These are phyloP conservation scores for Scomberomorus guttatus DNA, from an alignment of 2,797 vertebrate genomes.

Conservation along the genomic window DNA sequence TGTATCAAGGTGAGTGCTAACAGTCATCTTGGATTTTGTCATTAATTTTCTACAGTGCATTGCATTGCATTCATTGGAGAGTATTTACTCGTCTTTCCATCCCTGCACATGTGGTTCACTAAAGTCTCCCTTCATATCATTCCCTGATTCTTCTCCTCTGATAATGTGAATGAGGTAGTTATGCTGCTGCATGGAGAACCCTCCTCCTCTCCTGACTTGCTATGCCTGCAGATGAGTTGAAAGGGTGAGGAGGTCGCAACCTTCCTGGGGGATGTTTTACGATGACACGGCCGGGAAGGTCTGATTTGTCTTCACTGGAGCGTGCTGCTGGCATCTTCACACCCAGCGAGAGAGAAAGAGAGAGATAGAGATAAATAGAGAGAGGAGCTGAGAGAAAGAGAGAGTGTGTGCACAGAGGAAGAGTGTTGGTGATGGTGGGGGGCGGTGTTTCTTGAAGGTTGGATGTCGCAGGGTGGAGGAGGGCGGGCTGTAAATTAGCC, in stretches of 20 bases:
- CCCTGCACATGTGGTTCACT: constrained; percentile 10
- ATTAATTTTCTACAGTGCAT: constrained; percentile 23
- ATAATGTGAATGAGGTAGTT: constrained; percentile 61
- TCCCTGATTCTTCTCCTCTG: constrained; percentile 30
- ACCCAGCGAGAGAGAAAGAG: constrained; percentile 60
- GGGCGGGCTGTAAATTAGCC: constrained; percentile 81
- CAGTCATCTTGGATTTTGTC: constrained; percentile 24
- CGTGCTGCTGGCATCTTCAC: constrained; percentile 83
- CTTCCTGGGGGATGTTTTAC: constrained; percentile 85
- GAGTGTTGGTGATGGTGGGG: constrained; percentile 11
- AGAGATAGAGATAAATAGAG: constrained; percentile 44
- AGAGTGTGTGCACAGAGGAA: constrained; percentile 48
- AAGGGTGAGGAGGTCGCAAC: constrained; percentile 87
- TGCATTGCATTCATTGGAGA: constrained; percentile 1
- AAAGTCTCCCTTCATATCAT: constrained; percentile 8
- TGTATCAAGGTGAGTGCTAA: constrained; percentile 23
- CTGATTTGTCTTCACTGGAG: constrained; percentile 85
- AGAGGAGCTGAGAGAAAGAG: constrained; percentile 39
- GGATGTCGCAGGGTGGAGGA: constrained; percentile 42
- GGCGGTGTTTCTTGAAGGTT: constrained; percentile 31
- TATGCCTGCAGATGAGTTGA: constrained; percentile 81
- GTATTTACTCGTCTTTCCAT: constrained; percentile 32
- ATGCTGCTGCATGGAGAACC: constrained; percentile 68
- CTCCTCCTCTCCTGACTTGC: constrained; percentile 49
- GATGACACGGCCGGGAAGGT: constrained; percentile 76